Conservation (phyloP, 1,140 invertebrate species). For the Drosophila ohnishii region DNA sequence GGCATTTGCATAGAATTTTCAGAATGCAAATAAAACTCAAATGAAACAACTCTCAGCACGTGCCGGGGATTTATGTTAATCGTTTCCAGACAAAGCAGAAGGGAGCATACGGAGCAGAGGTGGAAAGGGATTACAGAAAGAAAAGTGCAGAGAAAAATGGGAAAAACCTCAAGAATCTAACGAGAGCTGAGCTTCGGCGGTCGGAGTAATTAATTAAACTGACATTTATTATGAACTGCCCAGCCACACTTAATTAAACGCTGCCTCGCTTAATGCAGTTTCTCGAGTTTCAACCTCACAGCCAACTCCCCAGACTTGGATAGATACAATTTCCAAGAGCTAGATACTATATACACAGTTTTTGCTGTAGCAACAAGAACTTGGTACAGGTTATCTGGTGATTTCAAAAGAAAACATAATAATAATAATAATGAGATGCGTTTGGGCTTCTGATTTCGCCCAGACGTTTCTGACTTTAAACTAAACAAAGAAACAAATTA, state of each 20-base stretch:
- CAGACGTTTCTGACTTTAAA: background rate
- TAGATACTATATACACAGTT: too few species aligned
- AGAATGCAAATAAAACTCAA: conserved; percentile 39
- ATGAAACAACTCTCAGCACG: conserved; percentile 25
- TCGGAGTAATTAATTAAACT: conserved; percentile 21
- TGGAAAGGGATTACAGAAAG: background rate
- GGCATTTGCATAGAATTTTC: conserved; percentile 43
- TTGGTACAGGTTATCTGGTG: background rate
- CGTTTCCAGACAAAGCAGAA: conserved; percentile 17
- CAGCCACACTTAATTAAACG: conserved; percentile 25
- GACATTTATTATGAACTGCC: conserved; percentile 31
- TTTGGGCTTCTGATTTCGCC: background rate
- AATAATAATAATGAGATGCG: too few species aligned
- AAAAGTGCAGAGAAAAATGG: too few species aligned
- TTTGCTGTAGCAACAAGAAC: background rate
- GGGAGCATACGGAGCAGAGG: background rate
- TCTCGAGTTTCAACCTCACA: background rate
- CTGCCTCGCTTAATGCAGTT: conserved; percentile 15
- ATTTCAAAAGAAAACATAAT: background rate
- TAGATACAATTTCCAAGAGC: background rate
- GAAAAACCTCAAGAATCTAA: conserved; percentile 19
- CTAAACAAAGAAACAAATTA: conserved; percentile 3
- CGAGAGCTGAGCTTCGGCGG: conserved; percentile 14
- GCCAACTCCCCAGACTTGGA: background rate
- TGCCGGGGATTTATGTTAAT: conserved; percentile 54